Evolutionary conservation across 2,888 invertebrate genomes (phyloP).

Genomic region (Morpho deidamia): DNA sequence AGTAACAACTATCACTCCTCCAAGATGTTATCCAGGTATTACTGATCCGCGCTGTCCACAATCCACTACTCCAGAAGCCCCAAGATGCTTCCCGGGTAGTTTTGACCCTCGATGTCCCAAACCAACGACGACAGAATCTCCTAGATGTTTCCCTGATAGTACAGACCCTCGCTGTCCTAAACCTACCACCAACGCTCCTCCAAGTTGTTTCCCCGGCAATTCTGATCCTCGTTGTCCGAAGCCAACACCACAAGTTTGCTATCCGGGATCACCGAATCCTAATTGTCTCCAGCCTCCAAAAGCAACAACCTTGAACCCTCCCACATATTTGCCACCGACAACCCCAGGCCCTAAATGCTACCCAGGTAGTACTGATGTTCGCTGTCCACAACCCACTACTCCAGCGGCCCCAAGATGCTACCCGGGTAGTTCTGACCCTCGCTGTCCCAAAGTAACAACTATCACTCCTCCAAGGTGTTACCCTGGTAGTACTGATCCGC

Average conservation of each 20-base stretch:
- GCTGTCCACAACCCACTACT: constrained; percentile 36
- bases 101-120: constrained; percentile 36
- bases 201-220: constrained; percentile 21
- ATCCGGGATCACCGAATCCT: constrained; percentile 47
- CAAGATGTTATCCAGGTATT: constrained; percentile 41
- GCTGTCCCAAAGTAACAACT: constrained; percentile 26
- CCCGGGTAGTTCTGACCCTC: constrained; percentile 21
- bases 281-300: constrained; percentile 46
- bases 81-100: constrained; percentile 30
- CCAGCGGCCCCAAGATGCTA: constrained; percentile 17
- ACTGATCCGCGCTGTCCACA: constrained; percentile 34
- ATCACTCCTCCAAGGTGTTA: constrained; percentile 3
- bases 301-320: constrained; percentile 37
- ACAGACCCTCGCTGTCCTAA: constrained; percentile 24
- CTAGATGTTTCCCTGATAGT: constrained; percentile 21
- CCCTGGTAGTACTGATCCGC: constrained; percentile 12
- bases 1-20: constrained; percentile 29
- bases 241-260: constrained; percentile 29
- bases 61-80: constrained; percentile 30
- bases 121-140: constrained; percentile 30
- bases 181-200: no score
- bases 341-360: constrained; percentile 35
- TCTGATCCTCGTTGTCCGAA: constrained; percentile 24
- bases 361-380: constrained; percentile 43
- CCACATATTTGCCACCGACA: constrained; percentile 37